phyloP scores from a whole-genome alignment of 2,113 vertebrate genomes.

The Callionymus lyra region DNA sequence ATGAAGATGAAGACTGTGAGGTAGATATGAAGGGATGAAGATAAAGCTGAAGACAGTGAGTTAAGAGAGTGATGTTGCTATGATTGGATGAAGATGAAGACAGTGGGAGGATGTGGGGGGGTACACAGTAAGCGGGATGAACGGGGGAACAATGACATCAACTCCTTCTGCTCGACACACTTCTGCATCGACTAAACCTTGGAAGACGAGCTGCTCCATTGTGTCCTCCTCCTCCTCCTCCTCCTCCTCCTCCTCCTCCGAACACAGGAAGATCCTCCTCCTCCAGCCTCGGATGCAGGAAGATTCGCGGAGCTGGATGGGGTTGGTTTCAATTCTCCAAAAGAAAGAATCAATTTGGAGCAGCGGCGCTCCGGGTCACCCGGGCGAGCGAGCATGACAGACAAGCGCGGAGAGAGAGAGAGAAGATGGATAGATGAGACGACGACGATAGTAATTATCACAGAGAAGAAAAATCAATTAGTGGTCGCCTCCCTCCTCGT shows the following conservation, averaged over 20 bases:
- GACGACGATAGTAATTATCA: conserved; percentile 15
- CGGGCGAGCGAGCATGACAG: conserved; percentile 24
- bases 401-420: conserved; percentile 11
- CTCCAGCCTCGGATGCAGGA: conserved; percentile 7
- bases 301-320: conserved; percentile 41
- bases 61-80: no score
- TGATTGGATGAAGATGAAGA: no score
- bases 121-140: conserved; percentile 4
- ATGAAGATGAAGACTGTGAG: no score
- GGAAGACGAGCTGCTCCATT: conserved; percentile 51
- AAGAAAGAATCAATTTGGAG: conserved; percentile 50
- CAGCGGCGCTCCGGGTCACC: conserved; percentile 36
- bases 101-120: conserved; percentile 7
- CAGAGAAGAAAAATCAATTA: no score
- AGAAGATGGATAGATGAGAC: conserved; percentile 2
- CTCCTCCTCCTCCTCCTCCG: conserved; percentile 1
- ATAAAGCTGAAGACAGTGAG: no score
- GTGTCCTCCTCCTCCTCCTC: conserved; percentile 10
- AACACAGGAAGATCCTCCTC: neutral
- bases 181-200: conserved; percentile 61
- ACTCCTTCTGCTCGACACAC: conserved; percentile 54
- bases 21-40: no score
- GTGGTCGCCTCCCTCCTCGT: no score
- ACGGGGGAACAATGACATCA: conserved; percentile 54
- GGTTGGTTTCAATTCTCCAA: conserved; percentile 44